These are phyloP conservation scores for Pluvianellus socialis DNA, from an alignment of 2,113 vertebrate genomes.

Conservation along the genomic window DNA sequence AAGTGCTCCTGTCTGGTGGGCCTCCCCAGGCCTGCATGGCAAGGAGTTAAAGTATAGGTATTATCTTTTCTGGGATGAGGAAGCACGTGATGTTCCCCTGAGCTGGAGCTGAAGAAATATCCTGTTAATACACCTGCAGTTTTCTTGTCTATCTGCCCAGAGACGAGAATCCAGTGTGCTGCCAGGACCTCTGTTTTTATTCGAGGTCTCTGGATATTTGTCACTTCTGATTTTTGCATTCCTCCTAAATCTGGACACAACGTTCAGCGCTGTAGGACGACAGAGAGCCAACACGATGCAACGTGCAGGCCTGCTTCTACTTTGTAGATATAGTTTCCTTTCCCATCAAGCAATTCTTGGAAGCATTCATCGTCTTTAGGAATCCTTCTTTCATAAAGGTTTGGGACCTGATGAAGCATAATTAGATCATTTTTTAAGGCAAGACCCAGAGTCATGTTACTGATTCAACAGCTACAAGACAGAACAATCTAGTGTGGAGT, in stretches of 20 bases:
- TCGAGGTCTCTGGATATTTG: neutral
- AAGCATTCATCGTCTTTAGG: neutral
- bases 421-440: neutral
- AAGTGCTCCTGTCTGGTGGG: neutral
- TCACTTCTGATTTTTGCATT: neutral
- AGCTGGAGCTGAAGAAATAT: neutral
- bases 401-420: neutral
- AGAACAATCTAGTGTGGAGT: neutral
- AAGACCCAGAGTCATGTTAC: neutral
- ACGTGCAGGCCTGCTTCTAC: neutral
- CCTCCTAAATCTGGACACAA: neutral
- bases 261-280: neutral
- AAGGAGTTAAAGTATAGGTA: neutral
- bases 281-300: neutral
- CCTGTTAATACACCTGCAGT: neutral
- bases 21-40: neutral
- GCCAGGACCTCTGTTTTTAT: neutral
- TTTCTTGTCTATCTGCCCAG: neutral
- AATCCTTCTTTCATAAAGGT: neutral
- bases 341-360: neutral
- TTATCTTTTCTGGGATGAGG: neutral
- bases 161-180: neutral
- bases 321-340: neutral
- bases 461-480: neutral
- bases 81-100: neutral